These are phyloP conservation scores for Sarcophaga rosellei DNA, from an alignment of 2,888 invertebrate species.

Conservation along the genomic window DNA sequence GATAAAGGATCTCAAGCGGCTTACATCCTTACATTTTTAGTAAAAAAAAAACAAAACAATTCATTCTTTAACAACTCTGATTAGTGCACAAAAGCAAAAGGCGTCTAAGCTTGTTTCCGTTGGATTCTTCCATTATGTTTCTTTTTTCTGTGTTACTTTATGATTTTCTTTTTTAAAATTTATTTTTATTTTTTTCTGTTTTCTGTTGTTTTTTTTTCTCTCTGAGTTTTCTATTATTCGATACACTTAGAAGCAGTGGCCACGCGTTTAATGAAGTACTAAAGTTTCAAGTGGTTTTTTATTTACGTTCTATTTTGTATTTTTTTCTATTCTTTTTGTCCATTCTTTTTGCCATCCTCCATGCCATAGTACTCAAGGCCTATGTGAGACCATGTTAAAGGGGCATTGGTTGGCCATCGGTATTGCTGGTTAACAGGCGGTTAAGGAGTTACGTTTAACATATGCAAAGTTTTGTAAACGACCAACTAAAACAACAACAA, in stretches of 20 bases:
- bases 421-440: too few species aligned
- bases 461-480: constrained; percentile 51
- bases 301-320: constrained; percentile 27
- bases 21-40: too few species aligned
- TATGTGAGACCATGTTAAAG: too few species aligned
- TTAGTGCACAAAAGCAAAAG: constrained; percentile 30
- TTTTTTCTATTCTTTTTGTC: background rate
- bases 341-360: too few species aligned
- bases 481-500: constrained; percentile 19
- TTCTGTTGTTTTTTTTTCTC: too few species aligned
- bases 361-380: background rate
- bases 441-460: constrained; percentile 51
- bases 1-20: too few species aligned
- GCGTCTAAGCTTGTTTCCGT: constrained; percentile 57
- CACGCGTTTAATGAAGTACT: constrained; percentile 78
- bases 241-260: constrained; percentile 26
- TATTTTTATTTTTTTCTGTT: constrained; percentile 29
- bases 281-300: constrained; percentile 69
- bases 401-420: constrained; percentile 26
- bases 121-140: constrained; percentile 24
- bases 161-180: constrained; percentile 38
- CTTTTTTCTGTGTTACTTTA: constrained; percentile 1
- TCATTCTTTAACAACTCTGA: constrained; percentile 26
- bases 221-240: constrained; percentile 24
- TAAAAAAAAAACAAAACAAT: background rate